phyloP scores from a whole-genome alignment of 2,888 invertebrate genomes.

The Allygus modestus region DNA sequence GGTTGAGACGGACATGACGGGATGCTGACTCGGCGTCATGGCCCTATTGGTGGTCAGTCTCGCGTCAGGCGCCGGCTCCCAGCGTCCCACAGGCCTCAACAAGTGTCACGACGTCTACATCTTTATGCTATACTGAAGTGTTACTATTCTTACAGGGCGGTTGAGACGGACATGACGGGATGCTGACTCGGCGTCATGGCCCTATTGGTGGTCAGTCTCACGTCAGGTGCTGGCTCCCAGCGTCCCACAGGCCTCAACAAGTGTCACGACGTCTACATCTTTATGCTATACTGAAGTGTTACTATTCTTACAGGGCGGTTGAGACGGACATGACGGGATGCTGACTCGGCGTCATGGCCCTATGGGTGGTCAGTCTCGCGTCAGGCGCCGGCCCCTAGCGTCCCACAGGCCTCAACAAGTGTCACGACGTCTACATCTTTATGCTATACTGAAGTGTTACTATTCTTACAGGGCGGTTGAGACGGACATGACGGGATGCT shows the following conservation, averaged over 20 bases:
- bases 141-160: background rate
- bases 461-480: too few relatives aligned
- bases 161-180: slow-evolving; percentile 56
- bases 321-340: slow-evolving; percentile 57
- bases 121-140: too few relatives aligned
- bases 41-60: slow-evolving; percentile 32
- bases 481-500: background rate
- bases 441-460: too few relatives aligned
- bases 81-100: too few relatives aligned
- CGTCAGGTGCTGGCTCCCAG: slow-evolving; percentile 46
- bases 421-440: too few relatives aligned
- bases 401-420: too few relatives aligned
- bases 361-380: slow-evolving; percentile 38
- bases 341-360: slow-evolving; percentile 9
- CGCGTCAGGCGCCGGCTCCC: slow-evolving; percentile 49
- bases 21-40: slow-evolving; percentile 29
- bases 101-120: too few relatives aligned
- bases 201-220: slow-evolving; percentile 32
- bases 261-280: too few relatives aligned
- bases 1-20: slow-evolving; percentile 56
- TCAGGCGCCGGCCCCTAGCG: slow-evolving; percentile 32
- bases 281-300: too few relatives aligned
- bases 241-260: too few relatives aligned
- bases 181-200: slow-evolving; percentile 24
- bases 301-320: background rate